These are phyloP conservation scores for Philopotamus ludificatus DNA, from an alignment of 1,140 invertebrate genomes.

Conservation along the genomic window DNA sequence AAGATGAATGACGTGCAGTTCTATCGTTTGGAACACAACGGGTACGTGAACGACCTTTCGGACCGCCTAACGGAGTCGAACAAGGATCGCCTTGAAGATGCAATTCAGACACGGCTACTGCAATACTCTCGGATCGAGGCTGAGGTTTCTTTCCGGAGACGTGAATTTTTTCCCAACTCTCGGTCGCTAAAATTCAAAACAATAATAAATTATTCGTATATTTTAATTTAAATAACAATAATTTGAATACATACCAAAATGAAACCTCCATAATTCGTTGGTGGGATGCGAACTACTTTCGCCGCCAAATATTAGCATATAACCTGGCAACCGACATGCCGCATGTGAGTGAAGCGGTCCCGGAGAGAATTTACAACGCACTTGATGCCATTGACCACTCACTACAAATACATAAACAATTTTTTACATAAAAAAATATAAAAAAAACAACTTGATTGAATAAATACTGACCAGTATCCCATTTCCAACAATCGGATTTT, in stretches of 20 bases:
- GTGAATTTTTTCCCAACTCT: conserved; percentile 75
- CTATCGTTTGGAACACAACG: conserved; percentile 47
- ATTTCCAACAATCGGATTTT: conserved; percentile 82
- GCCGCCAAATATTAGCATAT: conserved; percentile 82
- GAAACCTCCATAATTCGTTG: conserved; percentile 85
- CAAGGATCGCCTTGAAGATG: conserved; percentile 46
- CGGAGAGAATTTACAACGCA: conserved; percentile 69
- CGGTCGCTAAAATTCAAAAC: conserved; percentile 59
- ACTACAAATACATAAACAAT: conserved; percentile 57
- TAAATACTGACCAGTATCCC: conserved; percentile 59
- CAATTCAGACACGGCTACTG: conserved; percentile 61
- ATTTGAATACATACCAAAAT: conserved; percentile 65
- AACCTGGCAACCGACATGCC: conserved; percentile 73
- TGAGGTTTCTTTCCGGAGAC: conserved; percentile 69
- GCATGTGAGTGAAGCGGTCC: conserved; percentile 80
- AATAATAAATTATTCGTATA: neutral
- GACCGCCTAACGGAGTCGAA: conserved; percentile 42
- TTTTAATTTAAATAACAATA: conserved; percentile 8
- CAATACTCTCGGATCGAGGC: conserved; percentile 66
- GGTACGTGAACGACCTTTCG: conserved; percentile 50
- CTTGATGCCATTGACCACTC: conserved; percentile 65
- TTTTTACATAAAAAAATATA: neutral
- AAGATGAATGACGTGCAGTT: conserved; percentile 47
- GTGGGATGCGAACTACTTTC: conserved; percentile 70
- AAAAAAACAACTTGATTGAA: neutral